Base-by-base conservation (phyloP, 1,140 invertebrate genomes). In the Drosophila parabipectinata region DNA sequence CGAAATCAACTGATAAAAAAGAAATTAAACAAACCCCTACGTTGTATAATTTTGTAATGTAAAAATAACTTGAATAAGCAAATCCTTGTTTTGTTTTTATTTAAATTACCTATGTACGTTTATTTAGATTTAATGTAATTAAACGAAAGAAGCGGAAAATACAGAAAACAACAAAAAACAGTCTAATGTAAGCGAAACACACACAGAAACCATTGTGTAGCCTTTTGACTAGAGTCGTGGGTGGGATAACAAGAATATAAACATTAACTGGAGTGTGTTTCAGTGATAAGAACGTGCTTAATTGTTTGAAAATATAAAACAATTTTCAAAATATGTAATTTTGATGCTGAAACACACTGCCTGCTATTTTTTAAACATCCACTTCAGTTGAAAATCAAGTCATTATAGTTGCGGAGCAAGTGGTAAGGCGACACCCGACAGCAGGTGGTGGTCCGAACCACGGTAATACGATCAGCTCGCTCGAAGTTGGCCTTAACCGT, bases 401-500 rank as follows among this genome's bases (percentile, higher is more conserved):
- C 98, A 91, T 96, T 98, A 87, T 99, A 99, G 92, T 97, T 97
- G 61, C 95, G 95, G 12, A 99, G 93, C 15, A 99, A 93, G 90
- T 98, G 98, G 88, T 98, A 98, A 73, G 97, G 96, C 0, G 97
- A 97, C 0, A 98, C 96, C 68, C 96, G 93, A 92, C 97, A 99
- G 92, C 97, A 98, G 34, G 97, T 99, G 7, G 97, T 97, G 8
- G 98, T 99, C 26, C 99, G 93, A 0, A 99, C 98, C 10, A 99
- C 98, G 1, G 98, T 99, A 48, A 95, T 95, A 73, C 99, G 94
- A 92, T 99, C 98, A 3, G 99, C 99, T 81, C 99, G 94, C 92
- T 99, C 99, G 91, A 99, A 99, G 92, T 99, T 99, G 0, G 98
- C 98, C 92, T 99, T 99, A 10, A 99, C 98, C 72, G 99, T 97